Base-by-base conservation (phyloP, 2,113 vertebrate genomes). In the Lontra canadensis region DNA sequence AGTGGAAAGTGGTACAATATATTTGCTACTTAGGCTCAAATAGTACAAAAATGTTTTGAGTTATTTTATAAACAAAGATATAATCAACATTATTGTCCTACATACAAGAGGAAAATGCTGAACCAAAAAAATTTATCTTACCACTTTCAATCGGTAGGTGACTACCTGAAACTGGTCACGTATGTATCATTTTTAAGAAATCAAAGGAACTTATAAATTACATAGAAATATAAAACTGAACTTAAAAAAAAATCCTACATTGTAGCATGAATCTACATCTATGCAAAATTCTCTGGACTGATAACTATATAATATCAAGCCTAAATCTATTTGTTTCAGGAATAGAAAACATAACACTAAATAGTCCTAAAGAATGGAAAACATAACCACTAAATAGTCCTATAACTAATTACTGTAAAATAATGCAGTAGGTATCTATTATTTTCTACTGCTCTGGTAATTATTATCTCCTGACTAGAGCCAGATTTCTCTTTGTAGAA, bases 61-160 rank as follows among this genome's bases (percentile, higher is more conserved):
- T 71, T 84, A 42, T 85, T 93, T 97, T 86, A 67, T 34, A 79
- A 87, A 55, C 61, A 83, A 94, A 89, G 34, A n/a, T 15, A 71
- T 69, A 0, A 52, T 63, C 31, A 80, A 69, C 36, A 81, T 34
- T 93, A 39, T 67, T 91, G 6, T 52, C 42, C 34, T n/a, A 61
- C 0, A 18, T 34, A 84, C 39, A 81, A 57, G 17, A 91, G 36
- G 8, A 57, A 57, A 67, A 39, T 76, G 31, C 6, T 93, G 18
- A n/a, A 55, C 36, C 78, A 12, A 79, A 86, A 78, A 92, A 3
- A 49, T 89, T 95, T 49, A 55, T 84, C 26, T 84, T 88, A 65
- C 31, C 7, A 49, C 13, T 84, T 88, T 88, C 36, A 67, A 18
- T 82, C 39, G 85, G 36, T 59, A 67, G 55, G 26, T 59, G 61